These are phyloP conservation scores for Drosophila anomelani DNA, from an alignment of 2,888 invertebrate genomes.

Conservation along the genomic window DNA sequence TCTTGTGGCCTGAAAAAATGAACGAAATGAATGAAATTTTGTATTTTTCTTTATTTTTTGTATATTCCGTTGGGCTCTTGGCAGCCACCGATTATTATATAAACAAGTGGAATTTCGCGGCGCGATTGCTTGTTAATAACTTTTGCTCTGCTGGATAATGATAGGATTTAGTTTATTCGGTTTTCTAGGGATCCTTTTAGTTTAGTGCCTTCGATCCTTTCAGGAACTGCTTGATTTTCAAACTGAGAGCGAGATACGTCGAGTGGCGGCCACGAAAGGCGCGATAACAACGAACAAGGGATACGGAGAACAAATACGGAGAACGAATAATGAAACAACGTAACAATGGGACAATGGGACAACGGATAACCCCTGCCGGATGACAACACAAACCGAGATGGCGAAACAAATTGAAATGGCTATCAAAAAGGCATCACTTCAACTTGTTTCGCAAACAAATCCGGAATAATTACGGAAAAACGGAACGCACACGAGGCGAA, in stretches of 20 bases:
- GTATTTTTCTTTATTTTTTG: slow-evolving; percentile 43
- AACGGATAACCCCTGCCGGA: slow-evolving; percentile 20
- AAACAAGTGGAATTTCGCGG: slow-evolving; percentile 59
- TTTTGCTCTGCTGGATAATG: slow-evolving; percentile 13
- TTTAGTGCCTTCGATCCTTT: slow-evolving; percentile 21
- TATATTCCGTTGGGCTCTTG: slow-evolving; percentile 51
- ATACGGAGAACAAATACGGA: slow-evolving; percentile 24
- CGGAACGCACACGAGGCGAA: slow-evolving; percentile 77
- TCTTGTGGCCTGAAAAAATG: slow-evolving; percentile 68
- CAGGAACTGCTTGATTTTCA: slow-evolving; percentile 58
- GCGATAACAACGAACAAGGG: slow-evolving; percentile 59
- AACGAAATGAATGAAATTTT: slow-evolving; percentile 67
- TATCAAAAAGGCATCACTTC: slow-evolving; percentile 69
- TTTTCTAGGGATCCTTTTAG: slow-evolving; percentile 17
- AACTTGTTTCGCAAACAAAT: slow-evolving; percentile 60
- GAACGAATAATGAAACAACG: slow-evolving; percentile 37
- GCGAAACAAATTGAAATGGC: slow-evolving; percentile 70
- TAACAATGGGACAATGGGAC: slow-evolving; percentile 46
- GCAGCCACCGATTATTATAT: slow-evolving; percentile 63
- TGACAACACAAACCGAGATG: slow-evolving; percentile 45
- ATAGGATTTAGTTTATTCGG: not conserved
- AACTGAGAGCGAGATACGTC: slow-evolving; percentile 63
- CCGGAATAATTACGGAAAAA: slow-evolving; percentile 44
- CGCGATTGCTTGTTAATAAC: slow-evolving; percentile 42
- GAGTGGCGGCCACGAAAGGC: slow-evolving; percentile 66